Base-by-base conservation (phyloP, 35 echinoderm and acorn worm genomes). In the Nesometra sesokonis region DNA sequence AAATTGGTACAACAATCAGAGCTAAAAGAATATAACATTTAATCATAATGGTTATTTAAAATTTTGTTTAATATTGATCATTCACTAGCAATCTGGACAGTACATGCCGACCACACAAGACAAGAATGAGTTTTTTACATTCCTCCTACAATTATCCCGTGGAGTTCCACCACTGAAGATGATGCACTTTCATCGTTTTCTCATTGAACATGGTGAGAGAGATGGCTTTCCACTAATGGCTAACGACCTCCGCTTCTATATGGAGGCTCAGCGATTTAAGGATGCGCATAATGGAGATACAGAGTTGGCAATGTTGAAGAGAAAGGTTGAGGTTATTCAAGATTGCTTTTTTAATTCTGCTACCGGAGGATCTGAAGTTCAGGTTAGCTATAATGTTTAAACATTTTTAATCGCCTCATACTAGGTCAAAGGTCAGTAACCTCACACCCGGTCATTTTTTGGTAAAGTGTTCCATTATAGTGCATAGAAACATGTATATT, bases 241-340 rank as follows among this genome's bases (percentile, higher is more conserved):
- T 40, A 97, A 97, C 77, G 95, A 97, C 86, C 84, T 97, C 0
- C 86, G 91, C 32, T 97, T 97, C 84, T 94, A 93, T 37, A 57
- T 97, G 43, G 95, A 97, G 87, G 95, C 88, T 15, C 95, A 97
- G 84, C 89, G 95, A 57, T 93, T 97, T 34, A 97, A 97, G 77
- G 94, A 97, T 35, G 88, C 91, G 0, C 86, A 89, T 35, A 79
- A 97, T 80, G 37, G 85, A 30, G 34, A 88, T 52, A 80, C 88
- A 4, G 94, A 93, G 27, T 52, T 90, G 8, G 23, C 37, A 32
- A 40, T 97, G 0, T 78, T 97, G 19, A 97, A 97, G 82, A 83
- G 47, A 30, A 97, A 97, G 67, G 91, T 97, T 17, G 94, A 97
- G 67, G 91, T 97, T 17, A 97, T 97, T 34, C 11, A 90, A 32